A percentile compares a stretch with the other conserved stretches of the same genome.
phyloP scores from a whole-genome alignment of 2,797 vertebrate genomes.

The Okamejei kenojei region DNA sequence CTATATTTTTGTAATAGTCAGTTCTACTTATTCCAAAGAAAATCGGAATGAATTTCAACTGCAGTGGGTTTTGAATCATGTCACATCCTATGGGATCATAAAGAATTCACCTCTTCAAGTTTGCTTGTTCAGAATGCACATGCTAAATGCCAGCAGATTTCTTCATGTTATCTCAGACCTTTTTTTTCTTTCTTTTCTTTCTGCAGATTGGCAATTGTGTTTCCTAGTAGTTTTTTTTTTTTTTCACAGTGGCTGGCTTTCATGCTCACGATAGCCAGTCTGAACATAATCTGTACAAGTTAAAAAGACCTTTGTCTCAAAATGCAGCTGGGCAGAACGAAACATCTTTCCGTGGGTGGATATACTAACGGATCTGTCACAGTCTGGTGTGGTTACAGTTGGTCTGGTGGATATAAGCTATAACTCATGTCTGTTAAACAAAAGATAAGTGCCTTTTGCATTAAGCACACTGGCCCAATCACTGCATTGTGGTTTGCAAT shows the following conservation, averaged over 20 bases:
- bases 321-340: constrained; percentile 21
- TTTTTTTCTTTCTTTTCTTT: neutral
- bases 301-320: constrained; percentile 34
- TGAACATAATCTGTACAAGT: constrained; percentile 26
- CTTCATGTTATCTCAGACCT: neutral
- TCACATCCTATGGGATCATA: neutral
- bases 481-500: neutral
- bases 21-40: neutral
- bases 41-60: constrained; percentile 4
- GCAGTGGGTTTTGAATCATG: neutral
- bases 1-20: neutral
- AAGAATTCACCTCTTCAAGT: constrained; percentile 3
- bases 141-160: constrained; percentile 15
- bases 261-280: neutral
- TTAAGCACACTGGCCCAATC: neutral
- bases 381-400: constrained; percentile 31
- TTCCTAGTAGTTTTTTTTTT: neutral
- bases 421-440: constrained; percentile 16
- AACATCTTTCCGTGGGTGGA: constrained; percentile 33
- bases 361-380: constrained; percentile 29
- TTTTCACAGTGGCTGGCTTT: neutral
- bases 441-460: constrained; percentile 1
- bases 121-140: neutral
- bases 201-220: constrained; percentile 6
- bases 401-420: constrained; percentile 20